phyloP scores from a whole-genome alignment of 2,797 vertebrate genomes.

The Vespertilio murinus region DNA sequence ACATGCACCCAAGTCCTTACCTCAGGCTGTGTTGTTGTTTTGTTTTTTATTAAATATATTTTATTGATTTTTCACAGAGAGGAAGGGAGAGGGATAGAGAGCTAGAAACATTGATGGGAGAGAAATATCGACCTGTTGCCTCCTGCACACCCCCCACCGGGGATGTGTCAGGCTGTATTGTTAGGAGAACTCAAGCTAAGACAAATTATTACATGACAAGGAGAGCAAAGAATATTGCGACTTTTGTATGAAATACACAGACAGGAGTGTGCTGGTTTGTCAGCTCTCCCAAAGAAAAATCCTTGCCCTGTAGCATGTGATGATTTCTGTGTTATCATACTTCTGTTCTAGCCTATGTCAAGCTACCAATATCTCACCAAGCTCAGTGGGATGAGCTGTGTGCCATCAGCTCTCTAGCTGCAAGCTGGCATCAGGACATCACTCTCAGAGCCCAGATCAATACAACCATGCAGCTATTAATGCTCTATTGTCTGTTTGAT shows the following conservation, averaged over 20 bases:
- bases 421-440: background rate
- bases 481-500: background rate
- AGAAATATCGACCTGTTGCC: too few species aligned
- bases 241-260: background rate
- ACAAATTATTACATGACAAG: background rate
- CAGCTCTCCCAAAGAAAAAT: background rate
- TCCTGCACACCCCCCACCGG: too few species aligned
- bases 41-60: too few species aligned
- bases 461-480: background rate
- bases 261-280: background rate
- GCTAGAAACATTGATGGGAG: too few species aligned
- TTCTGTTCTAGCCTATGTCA: background rate
- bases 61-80: too few species aligned
- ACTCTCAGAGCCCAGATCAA: background rate
- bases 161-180: background rate
- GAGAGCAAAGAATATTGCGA: background rate
- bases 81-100: too few species aligned
- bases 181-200: background rate
- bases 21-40: background rate
- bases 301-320: background rate
- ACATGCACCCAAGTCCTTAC: background rate
- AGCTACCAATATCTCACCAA: background rate
- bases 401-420: background rate
- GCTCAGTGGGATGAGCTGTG: background rate
- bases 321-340: background rate